phyloP scores from a whole-genome alignment of 2,797 vertebrate species.

The Acipenser ruthenus region DNA sequence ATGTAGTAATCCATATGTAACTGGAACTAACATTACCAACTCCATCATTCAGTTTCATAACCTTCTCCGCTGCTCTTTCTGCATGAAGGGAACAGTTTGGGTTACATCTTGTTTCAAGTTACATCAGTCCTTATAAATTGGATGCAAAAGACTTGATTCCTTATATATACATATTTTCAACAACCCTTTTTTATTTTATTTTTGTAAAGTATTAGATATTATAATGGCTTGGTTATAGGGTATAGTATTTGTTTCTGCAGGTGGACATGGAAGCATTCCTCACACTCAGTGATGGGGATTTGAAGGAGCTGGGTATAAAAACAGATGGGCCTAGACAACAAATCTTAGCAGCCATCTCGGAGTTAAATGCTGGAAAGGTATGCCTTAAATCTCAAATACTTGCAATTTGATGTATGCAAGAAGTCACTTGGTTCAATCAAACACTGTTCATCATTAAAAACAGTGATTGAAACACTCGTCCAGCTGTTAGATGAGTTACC shows the following conservation, averaged over 20 bases:
- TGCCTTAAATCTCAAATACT: background rate
- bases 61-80: too few species aligned
- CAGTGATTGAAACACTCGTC: too few species aligned
- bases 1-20: too few species aligned
- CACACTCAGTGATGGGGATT: constrained; percentile 88
- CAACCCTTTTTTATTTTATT: background rate
- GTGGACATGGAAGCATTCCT: constrained; percentile 98
- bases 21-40: too few species aligned
- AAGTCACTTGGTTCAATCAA: background rate
- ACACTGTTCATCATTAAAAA: background rate
- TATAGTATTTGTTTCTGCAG: constrained; percentile 39
- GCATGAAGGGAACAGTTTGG: too few species aligned
- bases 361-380: constrained; percentile 97
- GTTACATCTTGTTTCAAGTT: too few species aligned
- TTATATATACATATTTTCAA: too few species aligned
- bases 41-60: too few species aligned
- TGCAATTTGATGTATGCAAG: background rate
- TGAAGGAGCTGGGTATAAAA: constrained; percentile 94
- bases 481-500: too few species aligned
- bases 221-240: background rate
- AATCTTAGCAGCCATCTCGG: constrained; percentile 92
- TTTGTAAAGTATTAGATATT: background rate
- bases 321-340: constrained; percentile 92
- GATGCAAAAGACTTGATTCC: too few species aligned
- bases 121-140: too few species aligned